phyloP scores from a whole-genome alignment of 2,888 invertebrate genomes.

The Torymus aiolomorphi region DNA sequence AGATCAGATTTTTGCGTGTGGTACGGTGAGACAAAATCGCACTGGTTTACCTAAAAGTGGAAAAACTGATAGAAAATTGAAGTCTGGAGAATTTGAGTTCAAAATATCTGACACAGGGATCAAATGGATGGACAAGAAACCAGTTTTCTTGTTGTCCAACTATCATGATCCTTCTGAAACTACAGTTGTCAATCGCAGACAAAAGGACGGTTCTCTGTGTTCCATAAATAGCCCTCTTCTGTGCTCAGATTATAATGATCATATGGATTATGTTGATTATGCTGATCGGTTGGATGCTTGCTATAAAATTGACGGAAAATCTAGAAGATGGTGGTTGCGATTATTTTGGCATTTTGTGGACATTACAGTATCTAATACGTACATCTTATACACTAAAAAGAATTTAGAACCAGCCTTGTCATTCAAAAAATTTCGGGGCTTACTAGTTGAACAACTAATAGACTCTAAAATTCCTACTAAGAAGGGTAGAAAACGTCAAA shows the following conservation, averaged over 20 bases:
- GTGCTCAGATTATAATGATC: slow-evolving; percentile 30
- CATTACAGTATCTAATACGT: background rate
- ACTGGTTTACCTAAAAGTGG: slow-evolving; percentile 64
- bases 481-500: background rate
- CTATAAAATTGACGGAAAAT: slow-evolving; percentile 46
- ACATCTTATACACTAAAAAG: background rate
- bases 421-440: background rate
- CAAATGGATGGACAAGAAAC: slow-evolving; percentile 63
- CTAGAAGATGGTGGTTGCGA: slow-evolving; percentile 52
- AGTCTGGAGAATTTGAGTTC: slow-evolving; percentile 61
- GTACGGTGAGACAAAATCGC: too few relatives aligned
- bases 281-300: slow-evolving; percentile 45
- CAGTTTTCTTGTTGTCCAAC: slow-evolving; percentile 60
- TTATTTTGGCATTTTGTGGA: slow-evolving; percentile 56
- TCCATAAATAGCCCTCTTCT: background rate
- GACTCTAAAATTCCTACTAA: slow-evolving; percentile 3
- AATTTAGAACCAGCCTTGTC: too few relatives aligned
- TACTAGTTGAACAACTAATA: background rate
- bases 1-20: too few relatives aligned
- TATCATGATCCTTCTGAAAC: slow-evolving; percentile 59
- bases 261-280: slow-evolving; percentile 52
- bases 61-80: slow-evolving; percentile 61
- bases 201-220: background rate
- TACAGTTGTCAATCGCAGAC: too few relatives aligned
- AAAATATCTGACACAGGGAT: slow-evolving; percentile 61